These are phyloP conservation scores for Cecidostiba fungosa DNA, from an alignment of 2,888 invertebrate genomes.

Conservation along the genomic window DNA sequence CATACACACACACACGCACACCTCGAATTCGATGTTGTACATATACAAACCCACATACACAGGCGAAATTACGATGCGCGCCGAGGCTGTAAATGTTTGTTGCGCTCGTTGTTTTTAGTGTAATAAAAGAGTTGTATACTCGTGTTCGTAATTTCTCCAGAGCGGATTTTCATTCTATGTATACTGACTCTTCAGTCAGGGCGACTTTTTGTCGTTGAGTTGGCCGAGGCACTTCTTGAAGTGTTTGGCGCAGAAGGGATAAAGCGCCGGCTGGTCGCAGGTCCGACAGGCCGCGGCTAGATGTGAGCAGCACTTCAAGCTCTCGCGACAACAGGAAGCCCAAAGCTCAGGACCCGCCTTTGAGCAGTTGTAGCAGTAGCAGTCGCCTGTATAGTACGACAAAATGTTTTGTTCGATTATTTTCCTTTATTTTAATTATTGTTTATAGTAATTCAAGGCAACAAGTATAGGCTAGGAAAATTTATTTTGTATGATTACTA, in stretches of 20 bases:
- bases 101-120: not conserved
- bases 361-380: slow-evolving; percentile 78
- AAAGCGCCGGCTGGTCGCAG: slow-evolving; percentile 77
- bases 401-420: not conserved
- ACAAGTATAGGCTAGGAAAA: not conserved
- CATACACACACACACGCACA: not conserved
- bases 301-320: slow-evolving; percentile 78
- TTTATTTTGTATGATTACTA: not conserved
- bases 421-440: not conserved
- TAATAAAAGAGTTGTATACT: not conserved
- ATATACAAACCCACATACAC: slow-evolving; percentile 7
- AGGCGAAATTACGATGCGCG: not conserved
- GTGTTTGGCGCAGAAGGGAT: slow-evolving; percentile 78
- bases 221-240: slow-evolving; percentile 77
- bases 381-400: slow-evolving; percentile 74
- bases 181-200: slow-evolving; percentile 10
- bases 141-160: not conserved
- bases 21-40: slow-evolving; percentile 50
- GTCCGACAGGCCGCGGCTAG: slow-evolving; percentile 78
- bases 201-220: slow-evolving; percentile 70
- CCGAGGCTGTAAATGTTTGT: slow-evolving; percentile 43
- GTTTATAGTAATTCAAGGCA: not conserved
- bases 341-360: slow-evolving; percentile 77
- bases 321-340: slow-evolving; percentile 78
- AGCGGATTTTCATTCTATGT: not conserved